Conservation (phyloP, 1,140 invertebrate genomes). For the Myzus persicae region DNA sequence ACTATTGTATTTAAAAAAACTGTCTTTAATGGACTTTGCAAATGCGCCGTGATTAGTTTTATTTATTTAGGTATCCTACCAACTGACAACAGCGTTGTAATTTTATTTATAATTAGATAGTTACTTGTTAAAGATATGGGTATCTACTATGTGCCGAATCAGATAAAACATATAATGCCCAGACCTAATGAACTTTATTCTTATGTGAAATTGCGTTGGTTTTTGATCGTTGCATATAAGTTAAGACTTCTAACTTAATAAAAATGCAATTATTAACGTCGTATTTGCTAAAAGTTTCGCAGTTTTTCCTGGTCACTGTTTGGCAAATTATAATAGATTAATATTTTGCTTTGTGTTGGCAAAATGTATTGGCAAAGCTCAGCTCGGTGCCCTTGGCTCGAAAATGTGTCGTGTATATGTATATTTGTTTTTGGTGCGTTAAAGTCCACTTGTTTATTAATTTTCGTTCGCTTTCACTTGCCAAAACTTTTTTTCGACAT, state of each 20-base stretch:
- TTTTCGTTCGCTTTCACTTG: constrained; percentile 45
- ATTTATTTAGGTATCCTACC: background rate
- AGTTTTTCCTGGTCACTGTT: constrained; percentile 1
- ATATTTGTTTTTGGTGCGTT: constrained; percentile 20
- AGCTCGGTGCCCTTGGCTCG: constrained; percentile 10
- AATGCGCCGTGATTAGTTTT: background rate
- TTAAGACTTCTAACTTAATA: background rate
- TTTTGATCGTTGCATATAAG: background rate
- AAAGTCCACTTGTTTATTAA: constrained; percentile 44
- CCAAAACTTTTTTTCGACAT: constrained; percentile 20
- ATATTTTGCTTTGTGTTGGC: constrained; percentile 31
- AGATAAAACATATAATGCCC: background rate
- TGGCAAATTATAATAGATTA: background rate
- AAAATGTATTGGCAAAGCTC: constrained; percentile 53
- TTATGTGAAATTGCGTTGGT: background rate
- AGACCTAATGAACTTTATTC: background rate
- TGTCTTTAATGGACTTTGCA: background rate
- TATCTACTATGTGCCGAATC: background rate
- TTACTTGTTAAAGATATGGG: background rate
- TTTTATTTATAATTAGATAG: background rate
- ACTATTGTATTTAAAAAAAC: background rate
- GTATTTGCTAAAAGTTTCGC: background rate
- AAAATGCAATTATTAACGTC: constrained; percentile 22
- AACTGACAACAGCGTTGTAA: background rate
- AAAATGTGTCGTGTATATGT: constrained; percentile 31